Evolutionary conservation across 2,113 vertebrate species (phyloP).

Genomic region (Ceyx melanurus): DNA sequence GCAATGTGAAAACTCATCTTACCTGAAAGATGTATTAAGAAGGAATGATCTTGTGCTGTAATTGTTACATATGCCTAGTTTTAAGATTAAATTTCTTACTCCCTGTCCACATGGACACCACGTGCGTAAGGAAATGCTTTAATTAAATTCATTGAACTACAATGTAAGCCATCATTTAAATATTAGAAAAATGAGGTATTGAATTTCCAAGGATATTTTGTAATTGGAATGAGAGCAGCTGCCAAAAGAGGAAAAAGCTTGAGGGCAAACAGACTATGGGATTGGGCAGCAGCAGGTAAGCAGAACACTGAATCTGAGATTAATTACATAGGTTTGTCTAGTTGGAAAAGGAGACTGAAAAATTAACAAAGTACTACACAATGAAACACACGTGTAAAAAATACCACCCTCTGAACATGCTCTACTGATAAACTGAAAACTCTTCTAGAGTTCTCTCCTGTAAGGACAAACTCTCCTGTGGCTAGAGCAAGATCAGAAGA

Average conservation of each 20-base stretch:
- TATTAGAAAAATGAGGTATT: slow-evolving; percentile 60
- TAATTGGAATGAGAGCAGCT: slow-evolving; percentile 34
- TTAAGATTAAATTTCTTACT: background rate
- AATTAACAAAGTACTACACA: background rate
- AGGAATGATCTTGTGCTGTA: background rate
- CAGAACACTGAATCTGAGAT: slow-evolving; percentile 12
- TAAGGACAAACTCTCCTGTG: background rate
- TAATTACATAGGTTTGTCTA: slow-evolving; percentile 17
- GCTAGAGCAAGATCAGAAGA: background rate
- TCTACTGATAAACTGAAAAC: background rate
- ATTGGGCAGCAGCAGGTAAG: slow-evolving; percentile 40
- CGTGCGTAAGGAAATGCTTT: slow-evolving; percentile 55
- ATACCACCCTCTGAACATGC: background rate
- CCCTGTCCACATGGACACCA: slow-evolving; percentile 57
- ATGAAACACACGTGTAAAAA: background rate
- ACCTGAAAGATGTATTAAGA: background rate
- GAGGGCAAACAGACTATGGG: slow-evolving; percentile 5
- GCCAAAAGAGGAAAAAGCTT: slow-evolving; percentile 34
- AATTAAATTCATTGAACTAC: slow-evolving; percentile 57
- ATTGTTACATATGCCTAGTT: background rate
- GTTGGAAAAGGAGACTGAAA: background rate
- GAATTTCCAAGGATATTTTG: slow-evolving; percentile 51
- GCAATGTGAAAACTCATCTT: background rate
- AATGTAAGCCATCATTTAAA: slow-evolving; percentile 43
- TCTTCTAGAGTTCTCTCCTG: background rate